Percentiles rank a stretch among this genome's conserved stretches.
Conservation (phyloP, 2,797 vertebrate genomes). For the Cirrhinus mrigala region DNA sequence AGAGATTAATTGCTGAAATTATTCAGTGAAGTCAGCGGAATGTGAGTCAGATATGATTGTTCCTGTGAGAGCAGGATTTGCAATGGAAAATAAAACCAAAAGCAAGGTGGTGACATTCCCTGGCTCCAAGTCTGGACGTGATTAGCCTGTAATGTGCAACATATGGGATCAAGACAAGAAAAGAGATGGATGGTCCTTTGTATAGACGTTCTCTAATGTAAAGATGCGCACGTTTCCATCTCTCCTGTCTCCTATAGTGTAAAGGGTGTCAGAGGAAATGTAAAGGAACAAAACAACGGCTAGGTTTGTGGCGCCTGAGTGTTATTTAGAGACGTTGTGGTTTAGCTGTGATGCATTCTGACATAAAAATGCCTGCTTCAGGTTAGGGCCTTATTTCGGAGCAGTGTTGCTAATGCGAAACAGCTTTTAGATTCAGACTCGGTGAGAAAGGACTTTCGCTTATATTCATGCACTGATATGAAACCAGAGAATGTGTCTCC, state of each 20-base stretch:
- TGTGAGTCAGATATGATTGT: constrained; percentile 35
- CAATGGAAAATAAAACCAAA: constrained; percentile 45
- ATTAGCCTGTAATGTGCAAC: constrained; percentile 36
- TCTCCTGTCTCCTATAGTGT: constrained; percentile 2
- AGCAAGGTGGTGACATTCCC: constrained; percentile 39
- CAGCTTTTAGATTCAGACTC: constrained; percentile 23
- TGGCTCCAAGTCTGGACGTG: constrained; percentile 27
- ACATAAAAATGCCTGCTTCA: constrained; percentile 24
- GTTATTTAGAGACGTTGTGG: background rate
- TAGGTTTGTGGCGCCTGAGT: background rate
- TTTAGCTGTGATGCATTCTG: constrained; percentile 11
- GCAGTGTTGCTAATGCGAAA: constrained; percentile 24
- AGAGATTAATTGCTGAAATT: constrained; percentile 54
- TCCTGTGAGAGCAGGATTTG: constrained; percentile 28
- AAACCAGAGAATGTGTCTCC: background rate
- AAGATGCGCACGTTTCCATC: constrained; percentile 3
- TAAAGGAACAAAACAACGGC: constrained; percentile 1
- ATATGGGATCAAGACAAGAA: constrained; percentile 27
- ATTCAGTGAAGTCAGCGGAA: constrained; percentile 39
- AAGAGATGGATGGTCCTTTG: constrained; percentile 8
- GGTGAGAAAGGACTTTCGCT: constrained; percentile 17
- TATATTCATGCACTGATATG: constrained; percentile 28
- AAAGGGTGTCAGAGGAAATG: constrained; percentile 23
- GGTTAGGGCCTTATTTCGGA: constrained; percentile 12
- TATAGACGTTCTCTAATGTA: constrained; percentile 6